Conservation (phyloP, 2,888 invertebrate genomes). For the Busseola fusca region DNA sequence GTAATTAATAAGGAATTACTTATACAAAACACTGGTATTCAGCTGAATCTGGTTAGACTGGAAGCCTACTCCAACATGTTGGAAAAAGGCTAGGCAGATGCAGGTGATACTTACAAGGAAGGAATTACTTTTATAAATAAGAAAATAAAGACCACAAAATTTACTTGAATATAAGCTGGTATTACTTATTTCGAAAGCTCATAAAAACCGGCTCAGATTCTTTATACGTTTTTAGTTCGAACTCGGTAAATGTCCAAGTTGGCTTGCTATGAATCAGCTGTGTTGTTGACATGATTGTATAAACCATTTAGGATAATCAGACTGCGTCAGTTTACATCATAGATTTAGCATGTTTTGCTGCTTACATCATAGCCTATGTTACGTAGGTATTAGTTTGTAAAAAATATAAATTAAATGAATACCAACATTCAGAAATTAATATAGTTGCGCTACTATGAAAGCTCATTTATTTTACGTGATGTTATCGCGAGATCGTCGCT, state of each 20-base stretch:
- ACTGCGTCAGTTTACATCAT: constrained; percentile 12
- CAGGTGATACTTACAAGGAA: no score
- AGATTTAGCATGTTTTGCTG: no score
- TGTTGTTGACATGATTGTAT: background rate
- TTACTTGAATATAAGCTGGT: background rate
- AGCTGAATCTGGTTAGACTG: no score
- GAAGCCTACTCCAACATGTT: no score
- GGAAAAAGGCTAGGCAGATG: no score
- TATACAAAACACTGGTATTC: no score
- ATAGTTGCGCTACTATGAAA: constrained; percentile 7
- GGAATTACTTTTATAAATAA: background rate
- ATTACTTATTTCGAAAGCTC: no score
- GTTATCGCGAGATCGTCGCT: background rate
- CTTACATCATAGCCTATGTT: constrained; percentile 17
- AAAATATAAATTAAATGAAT: constrained; percentile 1
- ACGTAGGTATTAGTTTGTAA: background rate
- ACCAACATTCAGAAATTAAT: constrained; percentile 29
- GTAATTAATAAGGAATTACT: background rate
- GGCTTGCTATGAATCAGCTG: background rate
- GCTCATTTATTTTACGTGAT: background rate
- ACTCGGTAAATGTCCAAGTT: background rate
- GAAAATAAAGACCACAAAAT: background rate
- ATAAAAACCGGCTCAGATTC: background rate
- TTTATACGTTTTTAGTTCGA: background rate
- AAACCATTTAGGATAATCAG: background rate